phyloP scores from a whole-genome alignment of 2,888 invertebrate genomes.

The Sphinx pinastri region DNA sequence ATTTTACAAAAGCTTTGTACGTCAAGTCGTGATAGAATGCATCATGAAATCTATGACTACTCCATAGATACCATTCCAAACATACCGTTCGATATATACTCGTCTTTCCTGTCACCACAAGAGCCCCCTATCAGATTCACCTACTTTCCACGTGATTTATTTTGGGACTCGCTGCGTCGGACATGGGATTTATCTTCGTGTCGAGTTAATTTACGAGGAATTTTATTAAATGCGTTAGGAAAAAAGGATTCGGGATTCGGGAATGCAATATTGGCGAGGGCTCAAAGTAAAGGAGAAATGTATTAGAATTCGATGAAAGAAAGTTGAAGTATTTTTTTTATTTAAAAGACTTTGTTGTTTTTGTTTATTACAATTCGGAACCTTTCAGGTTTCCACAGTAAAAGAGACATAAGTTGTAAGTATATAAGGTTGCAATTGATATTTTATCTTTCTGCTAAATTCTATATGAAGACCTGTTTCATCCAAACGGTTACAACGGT shows the following conservation, averaged over 20 bases:
- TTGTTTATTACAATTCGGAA: too few relatives aligned
- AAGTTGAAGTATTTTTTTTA: too few relatives aligned
- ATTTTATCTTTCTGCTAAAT: too few relatives aligned
- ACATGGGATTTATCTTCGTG: constrained; percentile 19
- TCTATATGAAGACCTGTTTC: too few relatives aligned
- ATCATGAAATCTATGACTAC: not conserved
- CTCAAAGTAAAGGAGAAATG: not conserved
- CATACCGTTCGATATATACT: not conserved
- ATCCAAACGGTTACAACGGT: too few relatives aligned
- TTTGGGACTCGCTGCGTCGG: constrained; percentile 10
- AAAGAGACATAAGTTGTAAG: too few relatives aligned
- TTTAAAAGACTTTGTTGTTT: too few relatives aligned
- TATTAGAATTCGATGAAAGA: not conserved
- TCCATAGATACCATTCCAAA: not conserved
- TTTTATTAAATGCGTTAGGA: constrained; percentile 14
- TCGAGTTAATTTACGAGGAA: constrained; percentile 19
- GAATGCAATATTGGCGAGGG: constrained; percentile 11
- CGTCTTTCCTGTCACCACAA: constrained; percentile 6
- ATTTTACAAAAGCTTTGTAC: too few relatives aligned
- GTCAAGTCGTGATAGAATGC: too few relatives aligned
- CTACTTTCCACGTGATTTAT: constrained; percentile 24
- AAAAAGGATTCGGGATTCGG: constrained; percentile 10
- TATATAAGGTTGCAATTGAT: too few relatives aligned
- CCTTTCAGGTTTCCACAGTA: too few relatives aligned
- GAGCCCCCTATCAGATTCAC: constrained; percentile 19